phyloP scores from a whole-genome alignment of 2,113 vertebrate species.

The Ciconia stormi region DNA sequence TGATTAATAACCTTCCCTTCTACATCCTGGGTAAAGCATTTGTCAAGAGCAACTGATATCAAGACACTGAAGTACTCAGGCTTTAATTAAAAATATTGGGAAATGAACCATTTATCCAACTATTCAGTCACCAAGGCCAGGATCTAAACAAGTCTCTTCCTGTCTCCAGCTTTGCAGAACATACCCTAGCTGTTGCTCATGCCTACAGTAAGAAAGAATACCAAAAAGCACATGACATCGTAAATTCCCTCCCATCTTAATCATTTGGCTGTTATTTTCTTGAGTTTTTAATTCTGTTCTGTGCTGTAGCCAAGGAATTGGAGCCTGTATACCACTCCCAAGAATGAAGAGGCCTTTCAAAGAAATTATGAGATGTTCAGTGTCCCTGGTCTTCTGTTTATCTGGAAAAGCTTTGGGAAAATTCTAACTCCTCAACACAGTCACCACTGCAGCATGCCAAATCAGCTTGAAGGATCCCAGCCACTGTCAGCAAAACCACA shows the following conservation, averaged over 20 bases:
- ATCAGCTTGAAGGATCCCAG: constrained; percentile 30
- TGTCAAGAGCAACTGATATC: not conserved
- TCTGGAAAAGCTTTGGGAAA: constrained; percentile 46
- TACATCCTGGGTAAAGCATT: not conserved
- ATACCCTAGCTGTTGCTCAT: constrained; percentile 1
- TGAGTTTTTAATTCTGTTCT: not conserved
- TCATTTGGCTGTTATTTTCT: not conserved
- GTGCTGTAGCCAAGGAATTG: not conserved
- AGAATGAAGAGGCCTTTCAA: not conserved
- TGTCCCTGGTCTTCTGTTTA: not conserved
- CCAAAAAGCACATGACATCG: not conserved
- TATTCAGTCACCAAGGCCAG: not conserved
- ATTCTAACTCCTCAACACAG: not conserved
- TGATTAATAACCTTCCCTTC: not conserved
- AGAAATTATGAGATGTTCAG: not conserved
- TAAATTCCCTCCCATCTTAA: not conserved
- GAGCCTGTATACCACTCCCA: not conserved
- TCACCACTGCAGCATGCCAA: constrained; percentile 28
- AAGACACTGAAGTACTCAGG: not conserved
- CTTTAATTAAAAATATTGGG: not conserved
- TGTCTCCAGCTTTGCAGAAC: constrained; percentile 9
- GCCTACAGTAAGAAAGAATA: not conserved
- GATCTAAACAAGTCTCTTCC: constrained; percentile 29
- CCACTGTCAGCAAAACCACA: constrained; percentile 41
- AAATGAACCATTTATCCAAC: not conserved